These are phyloP conservation scores for Umimayanthus kanabou DNA, from an alignment of 92 coral and sea anemone species.

Conservation along the genomic window DNA sequence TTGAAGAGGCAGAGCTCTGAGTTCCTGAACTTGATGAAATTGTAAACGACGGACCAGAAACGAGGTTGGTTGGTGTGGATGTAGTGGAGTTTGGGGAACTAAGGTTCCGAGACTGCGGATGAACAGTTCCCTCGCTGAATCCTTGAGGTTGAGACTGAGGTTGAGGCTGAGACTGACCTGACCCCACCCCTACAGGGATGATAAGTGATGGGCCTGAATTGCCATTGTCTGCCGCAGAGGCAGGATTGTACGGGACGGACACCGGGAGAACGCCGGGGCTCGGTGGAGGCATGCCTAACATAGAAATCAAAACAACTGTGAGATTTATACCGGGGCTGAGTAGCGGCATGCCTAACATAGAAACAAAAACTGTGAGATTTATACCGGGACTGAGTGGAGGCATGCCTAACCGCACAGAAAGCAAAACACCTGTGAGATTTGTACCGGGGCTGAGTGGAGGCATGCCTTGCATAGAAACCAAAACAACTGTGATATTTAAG, in stretches of 20 bases:
- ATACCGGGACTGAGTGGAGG: neutral
- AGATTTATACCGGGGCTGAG: neutral
- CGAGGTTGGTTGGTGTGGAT: slow-evolving; percentile 76
- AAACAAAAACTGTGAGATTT: neutral
- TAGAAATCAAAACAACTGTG: neutral
- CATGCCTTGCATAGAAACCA: too few species aligned
- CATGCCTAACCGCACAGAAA: neutral
- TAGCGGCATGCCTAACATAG: neutral
- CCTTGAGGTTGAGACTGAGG: slow-evolving; percentile 35
- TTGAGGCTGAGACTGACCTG: neutral
- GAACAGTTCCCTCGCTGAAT: slow-evolving; percentile 7
- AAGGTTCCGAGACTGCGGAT: slow-evolving; percentile 39
- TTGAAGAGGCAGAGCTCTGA: slow-evolving; percentile 73
- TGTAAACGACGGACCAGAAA: slow-evolving; percentile 43
- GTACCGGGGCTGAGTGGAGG: too few species aligned
- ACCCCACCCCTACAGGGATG: slow-evolving; percentile 52
- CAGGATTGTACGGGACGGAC: slow-evolving; percentile 85
- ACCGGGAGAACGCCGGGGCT: slow-evolving; percentile 88
- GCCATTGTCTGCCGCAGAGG: slow-evolving; percentile 52
- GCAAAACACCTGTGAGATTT: neutral
- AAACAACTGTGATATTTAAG: neutral
- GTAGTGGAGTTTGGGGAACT: slow-evolving; percentile 75
- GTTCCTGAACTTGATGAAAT: slow-evolving; percentile 66
- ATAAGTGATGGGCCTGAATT: slow-evolving; percentile 58
- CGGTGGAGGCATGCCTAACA: slow-evolving; percentile 71